phyloP scores from a whole-genome alignment of 2,113 vertebrate genomes.

The Carassius auratus region DNA sequence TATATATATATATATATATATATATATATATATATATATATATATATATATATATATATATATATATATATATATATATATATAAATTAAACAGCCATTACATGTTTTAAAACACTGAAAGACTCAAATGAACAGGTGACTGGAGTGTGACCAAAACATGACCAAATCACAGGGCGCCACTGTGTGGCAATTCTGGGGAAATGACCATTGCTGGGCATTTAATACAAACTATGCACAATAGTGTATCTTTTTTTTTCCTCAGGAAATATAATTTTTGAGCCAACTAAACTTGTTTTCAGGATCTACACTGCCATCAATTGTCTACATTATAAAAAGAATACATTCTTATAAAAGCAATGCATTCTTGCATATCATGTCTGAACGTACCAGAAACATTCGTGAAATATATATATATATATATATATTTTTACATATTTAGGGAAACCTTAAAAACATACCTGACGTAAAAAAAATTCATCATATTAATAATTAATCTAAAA shows the following conservation, averaged over 20 bases:
- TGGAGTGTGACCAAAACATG: neutral
- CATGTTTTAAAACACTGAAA: neutral
- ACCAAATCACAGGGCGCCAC: neutral
- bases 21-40: too few relatives aligned
- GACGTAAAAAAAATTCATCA: neutral
- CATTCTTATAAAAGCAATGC: conserved; percentile 22
- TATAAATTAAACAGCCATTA: too few relatives aligned
- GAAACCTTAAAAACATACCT: neutral
- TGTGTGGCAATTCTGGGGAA: conserved; percentile 8
- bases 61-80: too few relatives aligned
- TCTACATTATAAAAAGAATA: conserved; percentile 33
- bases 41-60: too few relatives aligned
- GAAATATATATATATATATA: neutral
- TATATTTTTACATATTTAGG: neutral
- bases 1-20: too few relatives aligned
- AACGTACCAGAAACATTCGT: neutral
- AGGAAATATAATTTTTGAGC: conserved; percentile 11
- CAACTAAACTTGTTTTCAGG: neutral
- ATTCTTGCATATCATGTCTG: neutral
- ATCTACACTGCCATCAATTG: conserved; percentile 1
- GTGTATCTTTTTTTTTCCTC: neutral
- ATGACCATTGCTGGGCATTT: neutral
- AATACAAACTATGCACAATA: conserved; percentile 7
- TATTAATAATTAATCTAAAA: conserved; percentile 4
- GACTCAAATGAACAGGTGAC: neutral